phyloP scores from a whole-genome alignment of 2,113 vertebrate genomes.

The Prietella phreatophila region DNA sequence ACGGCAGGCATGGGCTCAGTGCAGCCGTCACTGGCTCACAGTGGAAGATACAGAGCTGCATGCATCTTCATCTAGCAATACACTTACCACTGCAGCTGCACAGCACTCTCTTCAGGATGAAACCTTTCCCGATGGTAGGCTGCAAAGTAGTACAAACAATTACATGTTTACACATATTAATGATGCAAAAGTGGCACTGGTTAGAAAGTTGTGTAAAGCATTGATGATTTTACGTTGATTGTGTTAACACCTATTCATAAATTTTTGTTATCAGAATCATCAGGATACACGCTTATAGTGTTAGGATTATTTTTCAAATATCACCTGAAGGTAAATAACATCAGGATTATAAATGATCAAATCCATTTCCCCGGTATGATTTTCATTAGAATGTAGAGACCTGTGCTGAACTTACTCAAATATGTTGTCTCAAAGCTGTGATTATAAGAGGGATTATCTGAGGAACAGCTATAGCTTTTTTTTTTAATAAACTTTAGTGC shows the following conservation, averaged over 20 bases:
- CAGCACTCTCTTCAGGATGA: slow-evolving; percentile 65
- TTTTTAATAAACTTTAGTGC: neutral
- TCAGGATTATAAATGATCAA: neutral
- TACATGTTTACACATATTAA: neutral
- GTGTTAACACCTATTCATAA: neutral
- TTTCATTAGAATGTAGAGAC: neutral
- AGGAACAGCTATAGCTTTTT: neutral
- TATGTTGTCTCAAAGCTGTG: neutral
- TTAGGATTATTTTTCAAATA: neutral
- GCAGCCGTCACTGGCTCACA: slow-evolving; percentile 71
- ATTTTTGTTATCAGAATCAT: neutral
- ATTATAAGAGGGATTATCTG: neutral
- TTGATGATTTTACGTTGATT: neutral
- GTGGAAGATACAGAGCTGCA: slow-evolving; percentile 65
- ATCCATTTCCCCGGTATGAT: neutral
- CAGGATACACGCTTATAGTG: neutral
- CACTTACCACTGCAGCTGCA: slow-evolving; percentile 12
- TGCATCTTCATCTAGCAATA: neutral
- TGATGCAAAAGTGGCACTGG: neutral
- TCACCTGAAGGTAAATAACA: neutral
- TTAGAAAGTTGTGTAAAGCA: neutral
- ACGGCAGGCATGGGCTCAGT: slow-evolving; percentile 76
- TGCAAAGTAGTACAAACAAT: neutral
- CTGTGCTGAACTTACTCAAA: neutral
- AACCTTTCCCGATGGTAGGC: slow-evolving; percentile 76